These are phyloP conservation scores for Lasioglossum morio DNA, from an alignment of 2,888 invertebrate species.

Conservation along the genomic window DNA sequence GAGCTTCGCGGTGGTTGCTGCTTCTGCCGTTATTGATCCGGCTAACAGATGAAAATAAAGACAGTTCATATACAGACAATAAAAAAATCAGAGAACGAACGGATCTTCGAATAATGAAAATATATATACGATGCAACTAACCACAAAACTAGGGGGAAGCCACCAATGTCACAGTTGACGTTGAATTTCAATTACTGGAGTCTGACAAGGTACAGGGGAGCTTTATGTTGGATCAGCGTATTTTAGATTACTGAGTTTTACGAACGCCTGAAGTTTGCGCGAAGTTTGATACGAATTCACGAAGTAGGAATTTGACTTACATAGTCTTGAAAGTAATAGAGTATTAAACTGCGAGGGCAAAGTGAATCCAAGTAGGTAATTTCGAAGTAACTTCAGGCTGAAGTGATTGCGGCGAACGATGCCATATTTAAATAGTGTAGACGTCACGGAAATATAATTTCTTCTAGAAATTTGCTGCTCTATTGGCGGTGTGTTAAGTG, in stretches of 20 bases:
- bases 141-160: not conserved
- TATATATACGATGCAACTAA: not conserved
- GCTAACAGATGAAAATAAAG: not conserved
- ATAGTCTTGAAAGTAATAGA: conserved; percentile 16
- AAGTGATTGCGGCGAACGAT: not conserved
- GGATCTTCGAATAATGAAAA: not conserved
- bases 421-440: not conserved
- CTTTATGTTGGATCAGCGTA: conserved; percentile 15
- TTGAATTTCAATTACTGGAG: conserved; percentile 17
- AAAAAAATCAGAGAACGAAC: not conserved
- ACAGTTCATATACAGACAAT: not conserved
- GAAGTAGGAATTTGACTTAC: conserved; percentile 16
- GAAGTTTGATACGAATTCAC: conserved; percentile 12
- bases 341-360: conserved; percentile 19
- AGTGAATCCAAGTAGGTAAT: conserved; percentile 18
- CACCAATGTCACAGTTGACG: conserved; percentile 15
- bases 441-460: conserved; percentile 11
- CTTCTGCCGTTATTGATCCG: conserved; percentile 21
- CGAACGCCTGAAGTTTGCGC: conserved; percentile 11
- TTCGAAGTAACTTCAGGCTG: conserved; percentile 2
- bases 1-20: not conserved
- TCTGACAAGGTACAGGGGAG: not conserved
- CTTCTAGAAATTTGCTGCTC: not conserved
- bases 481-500: not conserved
- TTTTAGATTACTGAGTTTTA: conserved; percentile 21